These are phyloP conservation scores for Chelidonichthys spinosus DNA, from an alignment of 2,797 vertebrate genomes.

Conservation along the genomic window DNA sequence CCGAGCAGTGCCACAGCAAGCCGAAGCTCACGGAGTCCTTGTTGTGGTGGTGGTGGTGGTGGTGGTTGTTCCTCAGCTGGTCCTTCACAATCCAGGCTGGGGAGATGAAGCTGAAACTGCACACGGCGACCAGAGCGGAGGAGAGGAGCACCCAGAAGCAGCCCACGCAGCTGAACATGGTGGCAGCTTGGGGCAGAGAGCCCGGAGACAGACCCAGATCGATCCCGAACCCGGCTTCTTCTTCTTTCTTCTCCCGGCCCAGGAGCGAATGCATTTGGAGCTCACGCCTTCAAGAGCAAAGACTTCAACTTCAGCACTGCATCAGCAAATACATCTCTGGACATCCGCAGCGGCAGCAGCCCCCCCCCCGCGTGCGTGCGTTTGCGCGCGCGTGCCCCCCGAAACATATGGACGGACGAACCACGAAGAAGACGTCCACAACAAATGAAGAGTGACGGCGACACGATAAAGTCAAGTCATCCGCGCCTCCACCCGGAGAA, in stretches of 20 bases:
- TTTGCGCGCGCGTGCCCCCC: slow-evolving; percentile 11
- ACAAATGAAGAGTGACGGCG: slow-evolving; percentile 14
- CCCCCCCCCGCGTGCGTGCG: neutral
- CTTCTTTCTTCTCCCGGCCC: slow-evolving; percentile 85
- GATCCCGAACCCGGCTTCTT: slow-evolving; percentile 82
- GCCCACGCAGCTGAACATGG: slow-evolving; percentile 92
- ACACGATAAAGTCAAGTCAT: slow-evolving; percentile 48
- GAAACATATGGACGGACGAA: slow-evolving; percentile 44
- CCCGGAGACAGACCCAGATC: slow-evolving; percentile 79
- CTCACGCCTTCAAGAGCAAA: slow-evolving; percentile 68
- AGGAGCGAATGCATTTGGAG: slow-evolving; percentile 89
- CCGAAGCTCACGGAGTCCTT: slow-evolving; percentile 89
- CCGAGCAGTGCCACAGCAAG: slow-evolving; percentile 92
- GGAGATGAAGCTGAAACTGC: slow-evolving; percentile 91
- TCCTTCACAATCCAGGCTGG: slow-evolving; percentile 91
- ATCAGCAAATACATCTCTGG: slow-evolving; percentile 47
- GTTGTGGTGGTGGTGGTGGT: slow-evolving; percentile 46
- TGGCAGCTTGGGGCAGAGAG: slow-evolving; percentile 81
- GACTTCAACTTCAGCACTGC: slow-evolving; percentile 69
- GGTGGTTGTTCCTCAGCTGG: slow-evolving; percentile 73
- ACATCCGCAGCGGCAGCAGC: slow-evolving; percentile 35
- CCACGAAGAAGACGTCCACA: slow-evolving; percentile 21
- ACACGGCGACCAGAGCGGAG: slow-evolving; percentile 88
- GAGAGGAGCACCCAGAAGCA: slow-evolving; percentile 93
- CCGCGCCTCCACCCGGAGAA: slow-evolving; percentile 30